phyloP scores from a whole-genome alignment of 2,888 invertebrate genomes.

The Leucophora obtusa region DNA sequence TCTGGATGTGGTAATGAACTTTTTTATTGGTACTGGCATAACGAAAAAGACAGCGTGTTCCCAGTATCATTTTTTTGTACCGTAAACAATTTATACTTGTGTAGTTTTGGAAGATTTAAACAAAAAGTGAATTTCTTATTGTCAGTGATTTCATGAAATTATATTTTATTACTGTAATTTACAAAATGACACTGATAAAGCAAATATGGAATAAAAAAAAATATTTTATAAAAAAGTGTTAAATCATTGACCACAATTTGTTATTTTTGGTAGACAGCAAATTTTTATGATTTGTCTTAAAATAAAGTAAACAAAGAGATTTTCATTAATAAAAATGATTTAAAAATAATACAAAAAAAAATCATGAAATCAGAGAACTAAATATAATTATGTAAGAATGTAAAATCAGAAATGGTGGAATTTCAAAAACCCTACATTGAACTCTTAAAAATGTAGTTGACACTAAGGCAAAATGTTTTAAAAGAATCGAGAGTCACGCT shows the following conservation, averaged over 20 bases:
- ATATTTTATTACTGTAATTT: conserved; percentile 27
- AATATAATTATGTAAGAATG: background rate
- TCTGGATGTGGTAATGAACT: no score
- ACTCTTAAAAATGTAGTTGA: no score
- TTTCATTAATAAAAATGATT: conserved; percentile 74
- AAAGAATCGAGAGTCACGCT: background rate
- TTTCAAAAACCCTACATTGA: conserved; percentile 19
- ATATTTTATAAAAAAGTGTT: conserved; percentile 24
- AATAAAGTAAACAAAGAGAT: conserved; percentile 66
- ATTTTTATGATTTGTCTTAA: conserved; percentile 59
- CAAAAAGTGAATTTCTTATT: no score
- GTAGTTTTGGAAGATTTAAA: no score
- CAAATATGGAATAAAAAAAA: background rate
- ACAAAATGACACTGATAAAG: conserved; percentile 33
- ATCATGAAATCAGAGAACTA: conserved; percentile 67
- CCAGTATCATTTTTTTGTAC: no score
- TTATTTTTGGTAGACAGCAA: conserved; percentile 30
- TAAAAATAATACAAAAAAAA: conserved; percentile 67
- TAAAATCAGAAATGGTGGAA: conserved; percentile 33
- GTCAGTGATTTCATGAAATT: background rate
- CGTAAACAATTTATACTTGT: no score
- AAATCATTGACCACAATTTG: conserved; percentile 39
- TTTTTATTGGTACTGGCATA: no score
- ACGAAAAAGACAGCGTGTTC: no score
- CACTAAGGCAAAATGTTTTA: background rate